phyloP scores from a whole-genome alignment of 2,113 vertebrate genomes.

The Toxotes chatareus region DNA sequence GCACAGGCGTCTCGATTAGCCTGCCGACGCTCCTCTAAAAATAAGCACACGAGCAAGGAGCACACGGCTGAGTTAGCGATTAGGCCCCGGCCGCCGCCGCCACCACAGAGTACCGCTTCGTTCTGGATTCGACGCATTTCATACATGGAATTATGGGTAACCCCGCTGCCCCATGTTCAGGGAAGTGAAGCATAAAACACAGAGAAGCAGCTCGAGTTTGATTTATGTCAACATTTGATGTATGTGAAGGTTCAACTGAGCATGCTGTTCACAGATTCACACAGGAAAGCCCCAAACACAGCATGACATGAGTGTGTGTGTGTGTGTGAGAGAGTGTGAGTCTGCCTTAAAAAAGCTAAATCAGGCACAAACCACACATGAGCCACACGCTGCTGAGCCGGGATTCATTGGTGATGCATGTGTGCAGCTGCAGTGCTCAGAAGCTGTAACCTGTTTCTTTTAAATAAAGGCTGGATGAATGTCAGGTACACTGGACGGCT shows the following conservation, averaged over 20 bases:
- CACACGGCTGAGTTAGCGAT: constrained; percentile 72
- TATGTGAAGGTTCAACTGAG: constrained; percentile 55
- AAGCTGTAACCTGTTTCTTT: constrained; percentile 1
- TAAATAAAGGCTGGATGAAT: neutral
- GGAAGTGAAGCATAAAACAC: constrained; percentile 55
- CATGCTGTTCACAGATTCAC: constrained; percentile 48
- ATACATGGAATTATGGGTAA: constrained; percentile 67
- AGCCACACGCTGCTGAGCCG: constrained; percentile 34
- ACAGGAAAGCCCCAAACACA: constrained; percentile 37
- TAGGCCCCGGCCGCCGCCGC: constrained; percentile 49
- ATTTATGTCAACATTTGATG: constrained; percentile 67
- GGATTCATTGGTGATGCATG: neutral
- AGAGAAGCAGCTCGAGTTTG: constrained; percentile 42
- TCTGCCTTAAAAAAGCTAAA: constrained; percentile 15
- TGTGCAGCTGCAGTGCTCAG: constrained; percentile 14
- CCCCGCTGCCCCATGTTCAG: constrained; percentile 15
- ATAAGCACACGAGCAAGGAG: constrained; percentile 68
- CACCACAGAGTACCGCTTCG: constrained; percentile 37
- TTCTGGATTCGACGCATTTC: constrained; percentile 56
- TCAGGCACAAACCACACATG: constrained; percentile 46
- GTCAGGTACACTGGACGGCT: too few relatives aligned
- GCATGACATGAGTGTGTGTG: neutral
- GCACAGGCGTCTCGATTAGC: constrained; percentile 58
- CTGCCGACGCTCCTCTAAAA: constrained; percentile 71
- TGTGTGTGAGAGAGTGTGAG: constrained; percentile 11